Percentiles rank a stretch among this genome's conserved stretches.
Evolutionary conservation across 2,888 invertebrate genomes (phyloP).

Genomic region (Acrobeloides nanus): DNA sequence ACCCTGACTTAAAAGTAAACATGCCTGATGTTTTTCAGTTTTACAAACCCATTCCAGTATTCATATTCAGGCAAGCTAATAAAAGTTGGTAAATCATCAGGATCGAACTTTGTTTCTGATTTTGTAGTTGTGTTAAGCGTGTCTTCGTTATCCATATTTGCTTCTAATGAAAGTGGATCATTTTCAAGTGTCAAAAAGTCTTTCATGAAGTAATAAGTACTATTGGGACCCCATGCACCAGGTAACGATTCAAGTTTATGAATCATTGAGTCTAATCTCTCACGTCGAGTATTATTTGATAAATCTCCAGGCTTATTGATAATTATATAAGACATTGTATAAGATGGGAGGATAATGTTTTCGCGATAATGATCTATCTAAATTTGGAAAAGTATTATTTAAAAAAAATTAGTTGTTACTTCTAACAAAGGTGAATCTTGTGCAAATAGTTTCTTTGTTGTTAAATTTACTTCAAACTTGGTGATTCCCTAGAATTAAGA

Average conservation of each 20-base stretch:
- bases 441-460: constrained; percentile 23
- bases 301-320: constrained; percentile 40
- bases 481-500: constrained; percentile 27
- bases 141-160: constrained; percentile 21
- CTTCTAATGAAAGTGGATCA: constrained; percentile 27
- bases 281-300: constrained; percentile 29
- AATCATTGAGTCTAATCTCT: constrained; percentile 40
- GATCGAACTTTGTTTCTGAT: constrained; percentile 20
- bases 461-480: constrained; percentile 22
- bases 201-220: constrained; percentile 44
- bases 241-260: constrained; percentile 39
- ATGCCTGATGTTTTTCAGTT: constrained; percentile 30
- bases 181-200: constrained; percentile 46
- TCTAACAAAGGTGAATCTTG: constrained; percentile 28
- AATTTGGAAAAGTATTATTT: not conserved
- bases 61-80: constrained; percentile 49
- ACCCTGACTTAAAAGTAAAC: constrained; percentile 5
- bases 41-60: constrained; percentile 48
- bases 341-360: constrained; percentile 21
- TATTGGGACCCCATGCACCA: constrained; percentile 41
- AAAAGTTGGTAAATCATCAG: constrained; percentile 42
- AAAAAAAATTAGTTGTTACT: not conserved
- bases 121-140: not conserved
- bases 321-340: constrained; percentile 36
- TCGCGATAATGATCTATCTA: constrained; percentile 25